Conservation (phyloP, 2,113 vertebrate species). For the Hippopotamus amphibius region DNA sequence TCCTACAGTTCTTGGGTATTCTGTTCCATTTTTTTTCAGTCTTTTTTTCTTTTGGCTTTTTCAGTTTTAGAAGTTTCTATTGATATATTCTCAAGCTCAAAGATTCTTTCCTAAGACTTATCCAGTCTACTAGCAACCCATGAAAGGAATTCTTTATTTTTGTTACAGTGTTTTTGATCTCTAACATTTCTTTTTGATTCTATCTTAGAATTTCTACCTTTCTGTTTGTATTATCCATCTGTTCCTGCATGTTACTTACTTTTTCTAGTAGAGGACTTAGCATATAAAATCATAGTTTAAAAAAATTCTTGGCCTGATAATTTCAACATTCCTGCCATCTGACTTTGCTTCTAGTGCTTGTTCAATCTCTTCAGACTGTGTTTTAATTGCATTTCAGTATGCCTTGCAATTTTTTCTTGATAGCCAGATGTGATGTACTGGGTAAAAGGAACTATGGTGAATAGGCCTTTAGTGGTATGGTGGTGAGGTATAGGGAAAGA, state of each 20-base stretch:
- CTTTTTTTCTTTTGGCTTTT: constrained; percentile 1
- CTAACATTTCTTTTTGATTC: background rate
- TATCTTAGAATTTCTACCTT: constrained; percentile 12
- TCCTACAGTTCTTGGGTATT: background rate
- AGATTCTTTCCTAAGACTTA: background rate
- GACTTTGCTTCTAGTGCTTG: background rate
- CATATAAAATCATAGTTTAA: background rate
- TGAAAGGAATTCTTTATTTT: background rate
- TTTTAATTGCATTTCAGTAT: constrained; percentile 1
- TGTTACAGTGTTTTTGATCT: background rate
- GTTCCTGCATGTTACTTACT: constrained; percentile 13
- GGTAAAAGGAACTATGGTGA: background rate
- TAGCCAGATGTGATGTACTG: background rate
- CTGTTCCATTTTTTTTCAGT: background rate
- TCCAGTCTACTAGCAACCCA: background rate
- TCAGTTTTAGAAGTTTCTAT: background rate
- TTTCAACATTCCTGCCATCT: background rate
- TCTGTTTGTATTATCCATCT: background rate
- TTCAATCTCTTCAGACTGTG: background rate
- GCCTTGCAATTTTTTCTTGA: background rate
- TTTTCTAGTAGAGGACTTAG: background rate
- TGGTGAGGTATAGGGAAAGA: background rate
- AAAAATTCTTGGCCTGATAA: background rate
- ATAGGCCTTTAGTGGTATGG: background rate
- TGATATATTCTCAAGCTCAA: background rate